Base-by-base conservation (phyloP, 2,888 invertebrate species). In the Ornithoptera priamus region DNA sequence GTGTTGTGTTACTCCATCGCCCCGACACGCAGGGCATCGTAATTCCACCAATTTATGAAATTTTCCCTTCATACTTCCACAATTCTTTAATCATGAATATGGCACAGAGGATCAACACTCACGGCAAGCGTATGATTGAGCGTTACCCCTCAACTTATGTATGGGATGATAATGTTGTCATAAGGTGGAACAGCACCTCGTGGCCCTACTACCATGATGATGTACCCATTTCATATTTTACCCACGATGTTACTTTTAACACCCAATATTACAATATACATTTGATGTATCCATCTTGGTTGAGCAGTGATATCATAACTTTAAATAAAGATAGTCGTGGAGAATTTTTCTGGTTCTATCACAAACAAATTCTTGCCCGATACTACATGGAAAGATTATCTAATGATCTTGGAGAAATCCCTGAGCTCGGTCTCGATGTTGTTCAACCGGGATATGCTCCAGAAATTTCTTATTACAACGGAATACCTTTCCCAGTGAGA, bases 341-440 rank as follows among this genome's bases (percentile, higher is more conserved):
- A 67, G 95, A 95, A 85, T 85, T 89, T 70, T 95, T 93, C 86
- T 94, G 95, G 83, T 95, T 93, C 83, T 82, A 93, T 72, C 94
- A 95, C 78, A 95, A 95, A 79, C 95, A 96, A 84, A 77, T 96
- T 18, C 77, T 96, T 74, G 93, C 95, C 72, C 95, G 95, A 74
- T 97, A 96, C 86, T 95, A 96, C 81, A 91, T 96, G 88, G 96
- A 96, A 83, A 95, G 96, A 83, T 87, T 96, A 68, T 94, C 95
- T 15, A 94, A 95, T 80, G 95, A 94, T 72, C 90, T 95, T 64
- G 94, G 94, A n/a, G 94, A 95, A 73, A 94, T 96, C 73, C 90
- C 93, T 42, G 89, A 93, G 15, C 90, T 95, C 71, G 90, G 94
- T 42, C 92, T 92, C 78, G 87, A 93, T 72, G 81, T 92, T 64